These are phyloP conservation scores for Tipula unca DNA, from an alignment of 2,888 invertebrate species.

Conservation along the genomic window DNA sequence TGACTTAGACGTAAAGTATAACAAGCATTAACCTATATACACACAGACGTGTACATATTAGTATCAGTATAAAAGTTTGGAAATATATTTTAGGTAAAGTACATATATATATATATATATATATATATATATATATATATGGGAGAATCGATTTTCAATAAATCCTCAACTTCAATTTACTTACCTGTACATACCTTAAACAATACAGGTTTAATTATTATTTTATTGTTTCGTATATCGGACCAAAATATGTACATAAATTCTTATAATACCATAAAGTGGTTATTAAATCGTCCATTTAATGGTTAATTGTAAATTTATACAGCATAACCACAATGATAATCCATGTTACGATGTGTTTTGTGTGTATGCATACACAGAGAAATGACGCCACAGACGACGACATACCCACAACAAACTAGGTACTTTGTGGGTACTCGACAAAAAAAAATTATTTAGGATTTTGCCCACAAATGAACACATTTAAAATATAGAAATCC, in stretches of 20 bases:
- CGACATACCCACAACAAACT: not conserved
- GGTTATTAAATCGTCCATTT: not conserved
- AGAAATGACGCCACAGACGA: not conserved
- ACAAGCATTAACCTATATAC: not conserved
- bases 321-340: not conserved
- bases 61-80: no score
- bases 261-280: not conserved
- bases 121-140: not conserved
- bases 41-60: no score
- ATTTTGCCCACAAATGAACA: not conserved
- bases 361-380: not conserved
- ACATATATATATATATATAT: no score
- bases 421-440: not conserved
- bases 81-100: no score
- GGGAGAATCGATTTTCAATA: not conserved
- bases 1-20: not conserved
- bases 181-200: not conserved
- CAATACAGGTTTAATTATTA: not conserved
- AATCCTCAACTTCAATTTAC: not conserved
- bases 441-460: not conserved
- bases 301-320: conserved; percentile 14
- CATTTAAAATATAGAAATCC: not conserved
- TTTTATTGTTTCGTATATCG: not conserved
- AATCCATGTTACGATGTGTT: not conserved
- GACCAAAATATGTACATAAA: not conserved